phyloP scores from a whole-genome alignment of 2,888 invertebrate genomes.

The Podotricha telesiphe region DNA sequence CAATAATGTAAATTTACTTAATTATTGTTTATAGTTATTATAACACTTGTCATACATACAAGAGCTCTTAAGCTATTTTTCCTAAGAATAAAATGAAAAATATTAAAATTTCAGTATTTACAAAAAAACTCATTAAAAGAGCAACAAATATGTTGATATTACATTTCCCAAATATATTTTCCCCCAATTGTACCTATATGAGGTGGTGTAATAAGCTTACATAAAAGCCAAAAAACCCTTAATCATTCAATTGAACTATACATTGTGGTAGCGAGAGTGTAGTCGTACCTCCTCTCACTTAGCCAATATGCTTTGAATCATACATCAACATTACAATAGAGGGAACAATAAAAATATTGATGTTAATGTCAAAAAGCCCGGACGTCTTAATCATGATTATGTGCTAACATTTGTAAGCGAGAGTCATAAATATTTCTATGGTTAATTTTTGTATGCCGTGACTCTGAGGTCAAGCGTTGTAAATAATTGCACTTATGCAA shows the following conservation, averaged over 20 bases:
- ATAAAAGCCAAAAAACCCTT: background rate
- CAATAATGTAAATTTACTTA: no score
- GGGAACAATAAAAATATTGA: slow-evolving; percentile 25
- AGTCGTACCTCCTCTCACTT: background rate
- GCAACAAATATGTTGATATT: no score
- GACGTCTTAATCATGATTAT: slow-evolving; percentile 46
- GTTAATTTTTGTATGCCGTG: slow-evolving; percentile 67
- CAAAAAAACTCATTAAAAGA: no score
- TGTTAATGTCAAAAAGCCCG: slow-evolving; percentile 28
- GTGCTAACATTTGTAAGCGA: slow-evolving; percentile 64
- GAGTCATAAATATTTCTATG: slow-evolving; percentile 66
- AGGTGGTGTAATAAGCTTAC: no score
- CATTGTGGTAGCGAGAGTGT: no score
- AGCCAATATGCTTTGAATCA: background rate
- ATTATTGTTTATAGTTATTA: no score
- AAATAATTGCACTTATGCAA: slow-evolving; percentile 65
- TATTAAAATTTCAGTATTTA: no score
- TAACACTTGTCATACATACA: no score
- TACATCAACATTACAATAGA: slow-evolving; percentile 15
- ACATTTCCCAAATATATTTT: no score
- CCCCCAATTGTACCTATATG: no score
- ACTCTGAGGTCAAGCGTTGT: slow-evolving; percentile 67
- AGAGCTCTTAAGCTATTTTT: no score
- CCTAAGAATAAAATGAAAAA: no score
- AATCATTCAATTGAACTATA: background rate